Conservation (phyloP, 2,888 invertebrate genomes). For the Petrophora chlorosata region DNA sequence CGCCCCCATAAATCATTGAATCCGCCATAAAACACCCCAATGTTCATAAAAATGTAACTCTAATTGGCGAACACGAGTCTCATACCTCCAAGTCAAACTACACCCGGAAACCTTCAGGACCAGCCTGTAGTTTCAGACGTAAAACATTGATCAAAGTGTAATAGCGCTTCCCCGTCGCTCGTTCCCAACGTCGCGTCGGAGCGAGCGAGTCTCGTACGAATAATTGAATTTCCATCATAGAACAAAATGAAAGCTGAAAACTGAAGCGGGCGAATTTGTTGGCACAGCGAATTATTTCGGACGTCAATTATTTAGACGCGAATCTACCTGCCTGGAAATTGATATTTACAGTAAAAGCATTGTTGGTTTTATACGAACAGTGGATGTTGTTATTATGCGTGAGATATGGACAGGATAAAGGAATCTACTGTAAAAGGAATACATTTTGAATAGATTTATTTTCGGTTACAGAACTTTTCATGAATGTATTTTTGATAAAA, state of each 20-base stretch:
- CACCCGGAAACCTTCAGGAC: slow-evolving; percentile 56
- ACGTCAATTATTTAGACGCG: slow-evolving; percentile 77
- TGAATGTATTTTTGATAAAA: no score
- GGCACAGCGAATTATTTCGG: slow-evolving; percentile 77
- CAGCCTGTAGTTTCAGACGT: slow-evolving; percentile 62
- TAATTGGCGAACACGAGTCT: slow-evolving; percentile 79
- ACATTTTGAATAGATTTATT: slow-evolving; percentile 6
- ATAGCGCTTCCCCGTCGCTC: slow-evolving; percentile 63
- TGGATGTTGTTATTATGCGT: slow-evolving; percentile 9
- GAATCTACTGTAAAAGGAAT: slow-evolving; percentile 1
- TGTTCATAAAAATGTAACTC: slow-evolving; percentile 82
- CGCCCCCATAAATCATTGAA: slow-evolving; percentile 83
- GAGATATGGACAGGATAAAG: slow-evolving; percentile 4
- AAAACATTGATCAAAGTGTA: slow-evolving; percentile 77
- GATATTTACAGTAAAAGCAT: slow-evolving; percentile 52
- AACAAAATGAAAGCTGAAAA: slow-evolving; percentile 81
- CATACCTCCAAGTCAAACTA: slow-evolving; percentile 71
- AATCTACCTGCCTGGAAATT: slow-evolving; percentile 63
- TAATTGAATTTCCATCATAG: slow-evolving; percentile 83
- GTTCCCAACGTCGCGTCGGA: slow-evolving; percentile 58
- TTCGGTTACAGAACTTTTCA: not conserved
- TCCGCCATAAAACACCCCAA: slow-evolving; percentile 81
- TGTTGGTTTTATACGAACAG: slow-evolving; percentile 6
- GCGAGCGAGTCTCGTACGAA: slow-evolving; percentile 71
- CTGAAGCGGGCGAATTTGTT: slow-evolving; percentile 80